These are phyloP conservation scores for Drosophila melanica DNA, from an alignment of 1,140 invertebrate species.

Conservation along the genomic window DNA sequence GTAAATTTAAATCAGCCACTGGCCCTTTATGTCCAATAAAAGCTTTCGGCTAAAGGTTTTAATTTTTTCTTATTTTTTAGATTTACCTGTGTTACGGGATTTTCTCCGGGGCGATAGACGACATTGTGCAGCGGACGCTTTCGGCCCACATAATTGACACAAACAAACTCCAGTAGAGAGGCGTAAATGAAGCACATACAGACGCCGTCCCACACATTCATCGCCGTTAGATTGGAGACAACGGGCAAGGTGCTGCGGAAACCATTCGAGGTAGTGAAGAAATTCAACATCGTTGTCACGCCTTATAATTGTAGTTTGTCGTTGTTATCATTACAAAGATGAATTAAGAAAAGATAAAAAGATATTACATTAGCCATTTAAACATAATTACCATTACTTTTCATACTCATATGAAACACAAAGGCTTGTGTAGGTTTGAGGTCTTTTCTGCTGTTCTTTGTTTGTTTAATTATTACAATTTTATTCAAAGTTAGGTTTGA, in stretches of 20 bases:
- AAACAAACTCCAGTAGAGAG: constrained; percentile 95
- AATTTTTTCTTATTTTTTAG: constrained; percentile 32
- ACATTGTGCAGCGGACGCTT: constrained; percentile 94
- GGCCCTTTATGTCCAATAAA: neutral
- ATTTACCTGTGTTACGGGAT: constrained; percentile 94
- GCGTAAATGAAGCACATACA: constrained; percentile 99
- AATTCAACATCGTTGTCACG: constrained; percentile 98
- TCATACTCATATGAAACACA: constrained; percentile 14
- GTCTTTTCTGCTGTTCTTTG: neutral
- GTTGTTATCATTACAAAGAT: constrained; percentile 20
- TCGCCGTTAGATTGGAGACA: constrained; percentile 96
- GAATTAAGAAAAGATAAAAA: constrained; percentile 32
- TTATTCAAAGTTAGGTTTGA: constrained; percentile 45
- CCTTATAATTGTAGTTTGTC: constrained; percentile 84
- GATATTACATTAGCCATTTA: constrained; percentile 56
- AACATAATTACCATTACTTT: constrained; percentile 42
- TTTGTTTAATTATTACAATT: constrained; percentile 18
- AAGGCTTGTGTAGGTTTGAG: neutral
- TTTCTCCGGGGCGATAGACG: constrained; percentile 94
- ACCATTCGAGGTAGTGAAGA: constrained; percentile 97
- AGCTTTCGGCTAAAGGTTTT: neutral
- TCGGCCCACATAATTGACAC: constrained; percentile 97
- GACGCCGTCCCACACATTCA: constrained; percentile 98
- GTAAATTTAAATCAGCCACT: constrained; percentile 54
- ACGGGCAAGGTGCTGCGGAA: constrained; percentile 95